phyloP scores from a whole-genome alignment of 2,888 invertebrate genomes.

The Callyntrura guangdongensis region DNA sequence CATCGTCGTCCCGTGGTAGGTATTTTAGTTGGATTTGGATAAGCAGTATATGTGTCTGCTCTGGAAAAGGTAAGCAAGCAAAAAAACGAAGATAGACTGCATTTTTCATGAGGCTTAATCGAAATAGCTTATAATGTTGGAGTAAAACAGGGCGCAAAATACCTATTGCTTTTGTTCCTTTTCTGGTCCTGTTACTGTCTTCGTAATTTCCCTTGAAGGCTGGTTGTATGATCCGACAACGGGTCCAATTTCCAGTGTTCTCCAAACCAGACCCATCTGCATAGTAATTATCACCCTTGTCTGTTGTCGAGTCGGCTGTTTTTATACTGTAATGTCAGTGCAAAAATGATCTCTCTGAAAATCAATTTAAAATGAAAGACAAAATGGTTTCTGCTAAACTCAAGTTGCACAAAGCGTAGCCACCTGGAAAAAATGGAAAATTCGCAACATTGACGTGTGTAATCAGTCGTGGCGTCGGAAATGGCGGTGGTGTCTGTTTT shows the following conservation, averaged over 20 bases:
- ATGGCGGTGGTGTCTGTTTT: neutral
- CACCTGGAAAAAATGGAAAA: neutral
- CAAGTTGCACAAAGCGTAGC: neutral
- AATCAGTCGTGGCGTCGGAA: neutral
- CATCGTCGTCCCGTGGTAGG: neutral
- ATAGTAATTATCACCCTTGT: neutral
- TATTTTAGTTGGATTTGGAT: neutral
- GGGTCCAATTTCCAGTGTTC: neutral
- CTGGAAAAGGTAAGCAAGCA: slow-evolving; percentile 8
- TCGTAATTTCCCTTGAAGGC: neutral
- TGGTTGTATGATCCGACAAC: neutral
- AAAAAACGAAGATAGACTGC: slow-evolving; percentile 12
- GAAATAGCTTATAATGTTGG: neutral
- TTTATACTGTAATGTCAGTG: neutral
- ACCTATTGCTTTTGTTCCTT: neutral
- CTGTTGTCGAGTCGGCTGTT: neutral
- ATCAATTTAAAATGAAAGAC: neutral
- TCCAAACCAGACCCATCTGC: neutral
- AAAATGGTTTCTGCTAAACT: neutral
- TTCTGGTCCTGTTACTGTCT: neutral
- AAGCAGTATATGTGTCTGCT: slow-evolving; percentile 9
- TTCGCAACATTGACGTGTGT: neutral
- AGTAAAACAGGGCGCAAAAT: neutral
- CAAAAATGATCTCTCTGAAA: neutral
- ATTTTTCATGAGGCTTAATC: slow-evolving; percentile 36